Conservation (phyloP, 2,888 invertebrate genomes). For the Alentia gelatinosa region DNA sequence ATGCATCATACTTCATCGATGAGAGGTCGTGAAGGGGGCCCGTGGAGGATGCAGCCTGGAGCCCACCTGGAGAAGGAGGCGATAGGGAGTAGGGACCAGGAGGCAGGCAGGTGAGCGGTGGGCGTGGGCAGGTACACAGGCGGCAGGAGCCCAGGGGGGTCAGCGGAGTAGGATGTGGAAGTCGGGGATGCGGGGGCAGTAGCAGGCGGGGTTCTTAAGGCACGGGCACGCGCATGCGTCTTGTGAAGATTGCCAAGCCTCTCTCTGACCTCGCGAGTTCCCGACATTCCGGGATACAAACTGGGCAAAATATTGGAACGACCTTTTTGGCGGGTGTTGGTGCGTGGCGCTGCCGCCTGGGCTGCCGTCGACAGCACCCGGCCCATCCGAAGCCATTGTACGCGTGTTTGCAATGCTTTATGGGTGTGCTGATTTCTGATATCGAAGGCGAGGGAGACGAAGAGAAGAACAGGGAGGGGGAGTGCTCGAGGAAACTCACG, state of each 20-base stretch:
- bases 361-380: background rate
- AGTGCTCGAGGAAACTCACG: background rate
- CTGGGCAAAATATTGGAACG: conserved; percentile 22
- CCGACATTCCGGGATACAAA: background rate
- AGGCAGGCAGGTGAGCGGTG: background rate
- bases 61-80: background rate
- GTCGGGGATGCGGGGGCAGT: background rate
- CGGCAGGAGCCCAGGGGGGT: background rate
- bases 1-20: background rate
- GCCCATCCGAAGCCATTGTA: background rate
- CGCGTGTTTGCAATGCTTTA: background rate
- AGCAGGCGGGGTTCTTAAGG: background rate
- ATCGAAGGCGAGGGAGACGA: background rate
- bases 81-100: background rate
- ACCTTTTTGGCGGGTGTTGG: background rate
- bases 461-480: background rate
- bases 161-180: background rate
- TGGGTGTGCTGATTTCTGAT: background rate
- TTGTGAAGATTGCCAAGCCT: conserved; percentile 22
- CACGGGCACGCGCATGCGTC: background rate
- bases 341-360: background rate
- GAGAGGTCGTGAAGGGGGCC: background rate
- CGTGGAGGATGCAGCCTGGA: background rate
- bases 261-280: background rate
- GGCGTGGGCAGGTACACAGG: background rate